Conservation (phyloP, 2,888 invertebrate species). For the Nebria brevicollis region DNA sequence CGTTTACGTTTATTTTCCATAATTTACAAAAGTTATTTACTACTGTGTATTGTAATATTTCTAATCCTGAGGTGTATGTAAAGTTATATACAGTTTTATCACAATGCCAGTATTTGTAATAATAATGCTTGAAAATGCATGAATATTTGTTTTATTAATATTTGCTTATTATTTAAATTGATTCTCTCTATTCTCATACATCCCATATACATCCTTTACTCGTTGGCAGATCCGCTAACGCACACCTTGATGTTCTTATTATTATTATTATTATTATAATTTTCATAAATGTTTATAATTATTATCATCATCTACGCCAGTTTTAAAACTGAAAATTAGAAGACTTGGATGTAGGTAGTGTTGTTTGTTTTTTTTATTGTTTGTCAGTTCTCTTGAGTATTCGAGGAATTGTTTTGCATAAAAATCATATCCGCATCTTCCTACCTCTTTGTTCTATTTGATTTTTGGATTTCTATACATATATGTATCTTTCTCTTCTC, state of each 20-base stretch:
- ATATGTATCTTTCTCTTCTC: constrained; percentile 21
- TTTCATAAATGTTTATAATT: constrained; percentile 31
- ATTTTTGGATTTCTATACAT: constrained; percentile 14
- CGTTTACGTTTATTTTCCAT: constrained; percentile 47
- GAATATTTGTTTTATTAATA: constrained; percentile 83
- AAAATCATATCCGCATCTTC: not conserved
- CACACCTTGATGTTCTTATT: constrained; percentile 33
- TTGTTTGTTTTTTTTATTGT: constrained; percentile 27
- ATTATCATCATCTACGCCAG: constrained; percentile 17
- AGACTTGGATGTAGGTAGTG: constrained; percentile 6
- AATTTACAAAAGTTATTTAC: constrained; percentile 57
- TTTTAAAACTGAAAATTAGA: constrained; percentile 6
- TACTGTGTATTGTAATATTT: constrained; percentile 66
- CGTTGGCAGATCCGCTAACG: constrained; percentile 44
- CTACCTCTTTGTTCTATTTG: constrained; percentile 15
- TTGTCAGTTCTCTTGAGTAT: constrained; percentile 24
- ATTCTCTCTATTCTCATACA: constrained; percentile 54
- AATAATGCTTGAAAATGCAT: constrained; percentile 89
- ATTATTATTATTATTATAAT: constrained; percentile 22
- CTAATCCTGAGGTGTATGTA: constrained; percentile 68
- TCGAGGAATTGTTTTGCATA: constrained; percentile 21
- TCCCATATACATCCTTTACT: constrained; percentile 50
- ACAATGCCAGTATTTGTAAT: constrained; percentile 82
- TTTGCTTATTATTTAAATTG: constrained; percentile 62
- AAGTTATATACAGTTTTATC: constrained; percentile 58